phyloP scores from a whole-genome alignment of 2,888 invertebrate species.

The Galeopsomyia nigrocyanea region DNA sequence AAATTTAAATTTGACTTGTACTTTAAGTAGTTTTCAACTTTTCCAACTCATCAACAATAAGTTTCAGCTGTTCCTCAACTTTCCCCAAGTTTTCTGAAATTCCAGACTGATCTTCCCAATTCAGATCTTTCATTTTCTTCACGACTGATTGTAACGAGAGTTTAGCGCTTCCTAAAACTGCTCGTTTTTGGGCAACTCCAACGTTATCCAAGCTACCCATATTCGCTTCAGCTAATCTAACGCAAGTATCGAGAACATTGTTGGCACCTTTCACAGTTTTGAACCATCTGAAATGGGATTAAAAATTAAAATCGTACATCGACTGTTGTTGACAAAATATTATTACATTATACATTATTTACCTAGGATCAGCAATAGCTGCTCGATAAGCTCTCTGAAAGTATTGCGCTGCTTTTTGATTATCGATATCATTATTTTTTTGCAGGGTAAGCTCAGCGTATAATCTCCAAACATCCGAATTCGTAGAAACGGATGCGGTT shows the following conservation, averaged over 20 bases:
- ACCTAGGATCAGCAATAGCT: constrained; percentile 76
- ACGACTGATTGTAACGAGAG: constrained; percentile 64
- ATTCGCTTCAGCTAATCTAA: constrained; percentile 73
- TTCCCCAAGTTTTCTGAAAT: constrained; percentile 57
- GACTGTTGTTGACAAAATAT: background rate
- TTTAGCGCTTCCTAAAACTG: constrained; percentile 63
- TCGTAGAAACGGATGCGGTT: constrained; percentile 77
- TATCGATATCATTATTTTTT: constrained; percentile 60
- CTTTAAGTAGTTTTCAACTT: constrained; percentile 35
- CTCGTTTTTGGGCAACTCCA: constrained; percentile 60
- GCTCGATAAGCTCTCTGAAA: constrained; percentile 82
- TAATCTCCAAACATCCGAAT: constrained; percentile 84
- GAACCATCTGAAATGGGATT: constrained; percentile 67
- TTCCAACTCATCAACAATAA: constrained; percentile 56
- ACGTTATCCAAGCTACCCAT: constrained; percentile 68
- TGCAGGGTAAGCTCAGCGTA: constrained; percentile 80
- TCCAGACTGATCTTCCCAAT: constrained; percentile 62
- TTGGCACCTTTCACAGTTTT: constrained; percentile 74
- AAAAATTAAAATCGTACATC: background rate
- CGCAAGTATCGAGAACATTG: constrained; percentile 75
- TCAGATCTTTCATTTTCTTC: constrained; percentile 67
- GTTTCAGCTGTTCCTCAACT: constrained; percentile 60
- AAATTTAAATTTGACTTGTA: background rate
- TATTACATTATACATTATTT: background rate
- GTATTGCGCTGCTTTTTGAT: constrained; percentile 75